A percentile compares a stretch with the other conserved stretches of the same genome.
Conservation (phyloP, 92 coral and sea anemone species). For the Umimayanthus chanpuru region DNA sequence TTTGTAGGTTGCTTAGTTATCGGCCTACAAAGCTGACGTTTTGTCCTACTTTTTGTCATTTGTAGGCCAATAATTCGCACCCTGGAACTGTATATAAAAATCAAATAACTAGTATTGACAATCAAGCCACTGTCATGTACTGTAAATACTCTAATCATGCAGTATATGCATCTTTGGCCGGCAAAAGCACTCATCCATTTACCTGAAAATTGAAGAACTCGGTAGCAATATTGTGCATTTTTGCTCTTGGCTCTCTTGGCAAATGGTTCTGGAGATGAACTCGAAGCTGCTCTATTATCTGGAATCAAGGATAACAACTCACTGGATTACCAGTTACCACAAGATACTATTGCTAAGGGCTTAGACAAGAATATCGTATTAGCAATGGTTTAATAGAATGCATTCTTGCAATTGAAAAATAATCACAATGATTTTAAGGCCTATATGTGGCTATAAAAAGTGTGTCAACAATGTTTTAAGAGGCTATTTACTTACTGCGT, state of each 20-base stretch:
- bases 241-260: conserved; percentile 81
- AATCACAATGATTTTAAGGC: not conserved
- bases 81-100: no score
- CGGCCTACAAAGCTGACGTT: no score
- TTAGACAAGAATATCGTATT: not conserved
- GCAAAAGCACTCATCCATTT: not conserved
- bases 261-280: conserved; percentile 78
- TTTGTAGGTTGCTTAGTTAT: no score
- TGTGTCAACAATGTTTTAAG: not conserved
- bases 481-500: conserved; percentile 46
- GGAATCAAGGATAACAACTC: conserved; percentile 13
- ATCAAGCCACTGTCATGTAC: not conserved
- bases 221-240: conserved; percentile 78
- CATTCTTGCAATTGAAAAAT: no score
- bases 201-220: conserved; percentile 88
- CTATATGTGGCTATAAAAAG: not conserved
- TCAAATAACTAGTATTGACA: no score
- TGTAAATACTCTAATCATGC: not conserved
- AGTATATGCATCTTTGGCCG: not conserved
- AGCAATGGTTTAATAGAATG: not conserved
- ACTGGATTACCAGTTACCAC: no score
- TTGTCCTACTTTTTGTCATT: no score
- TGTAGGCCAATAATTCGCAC: no score
- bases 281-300: conserved; percentile 81
- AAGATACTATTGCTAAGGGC: not conserved